phyloP scores from a whole-genome alignment of 1,140 invertebrate species.

The Lineus longissimus region DNA sequence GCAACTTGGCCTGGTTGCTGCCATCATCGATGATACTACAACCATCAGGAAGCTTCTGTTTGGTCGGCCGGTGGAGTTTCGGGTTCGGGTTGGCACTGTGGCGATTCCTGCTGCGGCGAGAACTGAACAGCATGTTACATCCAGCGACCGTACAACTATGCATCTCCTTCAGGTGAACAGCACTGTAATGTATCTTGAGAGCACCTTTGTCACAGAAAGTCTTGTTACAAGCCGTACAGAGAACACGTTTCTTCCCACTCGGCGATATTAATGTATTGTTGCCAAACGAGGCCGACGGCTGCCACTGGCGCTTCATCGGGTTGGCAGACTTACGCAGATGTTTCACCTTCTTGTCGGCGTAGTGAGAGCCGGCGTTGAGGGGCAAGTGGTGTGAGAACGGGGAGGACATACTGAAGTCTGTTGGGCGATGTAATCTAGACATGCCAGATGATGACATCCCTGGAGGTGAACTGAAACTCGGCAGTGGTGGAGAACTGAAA shows the following conservation, averaged over 20 bases:
- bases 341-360: constrained; percentile 51
- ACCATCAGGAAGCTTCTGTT: constrained; percentile 38
- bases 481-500: too few species aligned
- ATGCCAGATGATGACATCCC: too few species aligned
- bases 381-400: background rate
- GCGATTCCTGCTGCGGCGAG: constrained; percentile 87
- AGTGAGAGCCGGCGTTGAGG: constrained; percentile 28
- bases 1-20: constrained; percentile 41
- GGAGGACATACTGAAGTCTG: background rate
- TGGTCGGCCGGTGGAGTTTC: constrained; percentile 90
- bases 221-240: constrained; percentile 97
- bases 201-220: constrained; percentile 99
- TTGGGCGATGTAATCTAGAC: too few species aligned
- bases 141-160: constrained; percentile 98
- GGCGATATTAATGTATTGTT: constrained; percentile 42
- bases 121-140: constrained; percentile 99
- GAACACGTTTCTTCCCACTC: constrained; percentile 76
- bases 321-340: constrained; percentile 75
- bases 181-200: constrained; percentile 98
- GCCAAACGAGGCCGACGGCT: constrained; percentile 59
- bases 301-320: constrained; percentile 86
- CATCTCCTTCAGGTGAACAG: constrained; percentile 96
- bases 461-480: too few species aligned
- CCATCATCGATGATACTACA: constrained; percentile 31
- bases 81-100: constrained; percentile 98